Percentiles rank a stretch among this genome's conserved stretches.
Evolutionary conservation across 2,113 vertebrate species (phyloP).

Genomic region (Psettodes erumei): DNA sequence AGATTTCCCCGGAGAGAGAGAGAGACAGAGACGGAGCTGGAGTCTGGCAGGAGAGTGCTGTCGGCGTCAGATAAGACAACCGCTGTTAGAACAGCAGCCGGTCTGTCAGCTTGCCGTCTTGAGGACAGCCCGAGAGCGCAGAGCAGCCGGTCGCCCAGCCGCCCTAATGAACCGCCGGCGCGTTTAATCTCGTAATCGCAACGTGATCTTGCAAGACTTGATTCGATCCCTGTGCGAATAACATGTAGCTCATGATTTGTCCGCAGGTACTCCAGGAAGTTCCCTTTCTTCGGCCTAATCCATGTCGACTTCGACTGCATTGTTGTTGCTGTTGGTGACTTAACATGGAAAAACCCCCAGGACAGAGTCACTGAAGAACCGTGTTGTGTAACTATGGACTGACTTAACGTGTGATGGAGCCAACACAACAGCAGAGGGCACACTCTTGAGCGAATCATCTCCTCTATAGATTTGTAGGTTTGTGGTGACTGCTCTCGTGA

Average conservation of each 20-base stretch:
- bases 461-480: no score
- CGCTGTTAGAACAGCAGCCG: conserved; percentile 25
- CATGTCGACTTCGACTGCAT: no score
- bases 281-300: background rate
- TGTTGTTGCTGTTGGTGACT: no score
- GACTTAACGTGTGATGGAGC: no score
- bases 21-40: background rate
- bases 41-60: conserved; percentile 21
- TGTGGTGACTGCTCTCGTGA: no score
- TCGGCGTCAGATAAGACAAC: conserved; percentile 52
- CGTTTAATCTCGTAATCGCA: background rate
- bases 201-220: background rate
- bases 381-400: no score
- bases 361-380: no score
- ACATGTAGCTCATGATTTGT: background rate
- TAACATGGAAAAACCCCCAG: no score
- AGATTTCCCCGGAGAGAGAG: background rate
- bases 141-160: conserved; percentile 1
- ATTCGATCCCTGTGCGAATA: background rate
- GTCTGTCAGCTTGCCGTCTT: conserved; percentile 11
- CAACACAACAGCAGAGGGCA: no score
- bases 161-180: background rate
- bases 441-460: no score
- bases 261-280: background rate
- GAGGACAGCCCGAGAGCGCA: background rate